Percentiles rank a stretch among this genome's conserved stretches.
Conservation (phyloP, 1,140 invertebrate species). For the Thaumetopoea pityocampa region DNA sequence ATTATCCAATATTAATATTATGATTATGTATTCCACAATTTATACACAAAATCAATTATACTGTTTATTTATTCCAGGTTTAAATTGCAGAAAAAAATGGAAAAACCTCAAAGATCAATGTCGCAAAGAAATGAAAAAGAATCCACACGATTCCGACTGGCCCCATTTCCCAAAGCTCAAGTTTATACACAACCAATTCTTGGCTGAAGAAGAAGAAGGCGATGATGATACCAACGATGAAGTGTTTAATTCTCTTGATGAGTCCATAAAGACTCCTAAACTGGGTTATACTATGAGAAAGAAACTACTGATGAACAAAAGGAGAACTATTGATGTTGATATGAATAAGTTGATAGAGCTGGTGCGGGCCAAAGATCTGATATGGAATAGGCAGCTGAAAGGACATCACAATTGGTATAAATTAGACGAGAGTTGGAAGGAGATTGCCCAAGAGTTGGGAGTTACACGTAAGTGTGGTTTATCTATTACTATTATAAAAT, state of each 20-base stretch:
- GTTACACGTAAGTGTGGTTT: constrained; percentile 54
- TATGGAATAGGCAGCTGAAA: constrained; percentile 65
- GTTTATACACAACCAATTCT: constrained; percentile 65
- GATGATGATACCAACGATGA: constrained; percentile 57
- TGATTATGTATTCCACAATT: background rate
- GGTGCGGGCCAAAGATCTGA: constrained; percentile 51
- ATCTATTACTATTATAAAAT: background rate
- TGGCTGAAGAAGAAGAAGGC: constrained; percentile 60
- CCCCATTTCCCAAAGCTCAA: constrained; percentile 60
- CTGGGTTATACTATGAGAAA: constrained; percentile 63
- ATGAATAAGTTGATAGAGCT: constrained; percentile 64
- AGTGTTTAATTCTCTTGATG: constrained; percentile 55
- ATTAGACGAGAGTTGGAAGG: constrained; percentile 66
- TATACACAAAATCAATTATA: background rate
- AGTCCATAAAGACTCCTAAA: constrained; percentile 62
- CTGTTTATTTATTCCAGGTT: constrained; percentile 38
- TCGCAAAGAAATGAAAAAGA: constrained; percentile 68
- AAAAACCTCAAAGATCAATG: constrained; percentile 71
- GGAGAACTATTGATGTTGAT: constrained; percentile 61
- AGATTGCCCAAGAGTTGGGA: constrained; percentile 55
- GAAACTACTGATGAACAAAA: constrained; percentile 62
- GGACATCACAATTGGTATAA: constrained; percentile 70
- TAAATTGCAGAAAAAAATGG: constrained; percentile 68
- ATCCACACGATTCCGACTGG: constrained; percentile 57
- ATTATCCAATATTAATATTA: too few relatives aligned